Conservation (phyloP, 2,113 vertebrate genomes). For the Chroicocephalus ridibundus region DNA sequence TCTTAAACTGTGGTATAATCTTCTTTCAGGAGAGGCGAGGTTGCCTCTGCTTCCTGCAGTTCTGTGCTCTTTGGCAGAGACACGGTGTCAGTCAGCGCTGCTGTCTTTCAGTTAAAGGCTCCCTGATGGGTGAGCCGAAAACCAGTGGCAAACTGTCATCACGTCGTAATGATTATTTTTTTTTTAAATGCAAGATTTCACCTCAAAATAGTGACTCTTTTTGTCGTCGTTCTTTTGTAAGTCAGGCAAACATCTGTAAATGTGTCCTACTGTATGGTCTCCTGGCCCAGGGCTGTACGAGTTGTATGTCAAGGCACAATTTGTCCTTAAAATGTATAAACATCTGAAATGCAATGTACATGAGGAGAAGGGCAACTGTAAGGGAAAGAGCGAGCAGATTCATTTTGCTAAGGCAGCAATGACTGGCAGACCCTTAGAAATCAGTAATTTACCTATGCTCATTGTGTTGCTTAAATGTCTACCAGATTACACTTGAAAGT, state of each 20-base stretch:
- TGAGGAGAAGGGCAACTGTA: background rate
- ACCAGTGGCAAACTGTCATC: background rate
- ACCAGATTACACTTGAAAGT: background rate
- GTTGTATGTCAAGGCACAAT: background rate
- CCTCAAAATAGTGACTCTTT: background rate
- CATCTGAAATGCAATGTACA: background rate
- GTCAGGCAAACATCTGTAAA: background rate
- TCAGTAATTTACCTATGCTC: background rate
- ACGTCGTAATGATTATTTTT: background rate
- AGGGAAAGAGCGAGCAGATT: background rate
- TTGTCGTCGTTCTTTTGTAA: background rate
- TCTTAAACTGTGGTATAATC: background rate
- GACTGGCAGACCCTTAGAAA: background rate
- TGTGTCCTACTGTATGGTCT: background rate
- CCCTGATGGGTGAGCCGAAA: background rate
- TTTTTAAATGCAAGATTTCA: background rate
- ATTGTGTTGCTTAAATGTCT: background rate
- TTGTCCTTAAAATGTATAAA: background rate
- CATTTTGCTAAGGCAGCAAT: background rate
- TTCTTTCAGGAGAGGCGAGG: background rate
- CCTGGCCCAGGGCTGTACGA: rapidly evolving
- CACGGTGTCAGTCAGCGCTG: background rate
- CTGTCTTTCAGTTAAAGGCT: background rate
- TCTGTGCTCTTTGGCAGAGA: background rate
- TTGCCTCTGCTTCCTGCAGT: background rate